Conservation (phyloP, 2,888 invertebrate genomes). For the Microdon myrmicae region DNA sequence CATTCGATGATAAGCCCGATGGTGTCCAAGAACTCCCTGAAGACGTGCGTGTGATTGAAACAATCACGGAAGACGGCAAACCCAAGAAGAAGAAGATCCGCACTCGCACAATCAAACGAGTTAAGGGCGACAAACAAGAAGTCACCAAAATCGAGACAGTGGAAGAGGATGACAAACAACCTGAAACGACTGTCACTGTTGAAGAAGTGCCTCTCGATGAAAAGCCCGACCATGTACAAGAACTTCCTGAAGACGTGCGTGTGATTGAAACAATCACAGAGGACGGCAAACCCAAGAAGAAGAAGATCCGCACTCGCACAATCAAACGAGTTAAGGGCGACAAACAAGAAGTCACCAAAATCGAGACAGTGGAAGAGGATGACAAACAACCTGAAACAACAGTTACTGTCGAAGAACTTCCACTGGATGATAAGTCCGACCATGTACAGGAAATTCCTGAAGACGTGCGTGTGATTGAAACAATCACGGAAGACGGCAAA, state of each 20-base stretch:
- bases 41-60: not conserved
- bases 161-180: not conserved
- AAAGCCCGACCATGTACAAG: not conserved
- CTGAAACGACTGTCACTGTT: not conserved
- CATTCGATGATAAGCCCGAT: not conserved
- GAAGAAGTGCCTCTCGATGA: not conserved
- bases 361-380: constrained; percentile 14
- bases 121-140: not conserved
- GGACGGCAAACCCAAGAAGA: not conserved
- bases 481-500: constrained; percentile 8
- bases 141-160: constrained; percentile 4
- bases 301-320: not conserved
- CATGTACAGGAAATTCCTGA: constrained; percentile 9
- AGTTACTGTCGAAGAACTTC: constrained; percentile 2
- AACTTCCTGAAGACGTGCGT: constrained; percentile 1
- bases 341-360: constrained; percentile 16
- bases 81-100: not conserved
- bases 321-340: constrained; percentile 11
- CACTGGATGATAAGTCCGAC: constrained; percentile 11
- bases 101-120: not conserved
- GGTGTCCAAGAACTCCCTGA: not conserved
- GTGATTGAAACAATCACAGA: not conserved
- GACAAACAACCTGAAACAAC: constrained; percentile 6
- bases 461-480: constrained; percentile 9
- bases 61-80: not conserved